Evolutionary conservation across 2,888 invertebrate species (phyloP).

Genomic region (Ornithoptera alexandrae): DNA sequence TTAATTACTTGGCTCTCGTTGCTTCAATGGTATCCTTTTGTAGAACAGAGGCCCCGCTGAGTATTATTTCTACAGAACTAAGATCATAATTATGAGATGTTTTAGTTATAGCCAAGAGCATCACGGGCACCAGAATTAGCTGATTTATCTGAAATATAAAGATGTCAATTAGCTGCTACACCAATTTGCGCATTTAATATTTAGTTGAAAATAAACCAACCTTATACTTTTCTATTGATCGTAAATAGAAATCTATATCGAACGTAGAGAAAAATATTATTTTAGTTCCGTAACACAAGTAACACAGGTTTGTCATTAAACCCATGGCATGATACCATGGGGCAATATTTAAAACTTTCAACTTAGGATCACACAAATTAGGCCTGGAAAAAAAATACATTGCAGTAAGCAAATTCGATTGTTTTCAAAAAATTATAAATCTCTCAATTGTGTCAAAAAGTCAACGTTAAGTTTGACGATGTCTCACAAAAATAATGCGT

Average conservation of each 20-base stretch:
- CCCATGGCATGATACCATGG: slow-evolving; percentile 34
- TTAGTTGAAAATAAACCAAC: slow-evolving; percentile 22
- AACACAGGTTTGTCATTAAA: slow-evolving; percentile 13
- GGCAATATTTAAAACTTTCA: slow-evolving; percentile 25
- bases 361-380: neutral
- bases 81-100: slow-evolving; percentile 34
- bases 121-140: slow-evolving; percentile 32
- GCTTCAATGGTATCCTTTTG: slow-evolving; percentile 27
- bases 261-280: slow-evolving; percentile 29
- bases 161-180: neutral
- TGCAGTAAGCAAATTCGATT: neutral
- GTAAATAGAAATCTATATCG: slow-evolving; percentile 29
- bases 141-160: slow-evolving; percentile 31
- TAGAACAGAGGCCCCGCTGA: slow-evolving; percentile 33
- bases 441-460: neutral
- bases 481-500: neutral
- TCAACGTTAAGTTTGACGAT: too few species aligned
- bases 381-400: slow-evolving; percentile 22
- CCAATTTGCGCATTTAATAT: neutral
- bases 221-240: slow-evolving; percentile 34
- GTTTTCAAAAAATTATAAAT: neutral
- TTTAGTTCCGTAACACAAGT: slow-evolving; percentile 7
- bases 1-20: slow-evolving; percentile 12
- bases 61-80: slow-evolving; percentile 33
- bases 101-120: slow-evolving; percentile 33